Percentiles rank a stretch among this genome's conserved stretches.
Evolutionary conservation across 2,113 vertebrate species (phyloP).

Genomic region (Emberiza fucata): DNA sequence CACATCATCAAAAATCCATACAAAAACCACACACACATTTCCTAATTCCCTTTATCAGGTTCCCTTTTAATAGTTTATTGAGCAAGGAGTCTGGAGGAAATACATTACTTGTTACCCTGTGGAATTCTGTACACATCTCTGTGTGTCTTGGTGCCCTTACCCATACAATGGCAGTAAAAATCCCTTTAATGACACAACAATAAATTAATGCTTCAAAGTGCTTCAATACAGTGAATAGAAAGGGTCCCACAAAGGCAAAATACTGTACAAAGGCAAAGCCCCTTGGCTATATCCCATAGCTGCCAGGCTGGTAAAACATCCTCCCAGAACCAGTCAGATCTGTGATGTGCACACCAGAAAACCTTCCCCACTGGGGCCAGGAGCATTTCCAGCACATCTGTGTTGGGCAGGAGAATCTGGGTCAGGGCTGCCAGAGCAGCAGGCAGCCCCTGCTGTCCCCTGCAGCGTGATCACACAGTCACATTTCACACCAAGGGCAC

Average conservation of each 20-base stretch:
- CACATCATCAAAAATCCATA: neutral
- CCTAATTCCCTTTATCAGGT: neutral
- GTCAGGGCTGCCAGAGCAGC: neutral
- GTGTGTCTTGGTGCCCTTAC: neutral
- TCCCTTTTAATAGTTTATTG: neutral
- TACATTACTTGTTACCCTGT: neutral
- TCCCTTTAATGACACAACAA: neutral
- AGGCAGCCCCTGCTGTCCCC: neutral
- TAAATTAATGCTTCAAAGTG: neutral
- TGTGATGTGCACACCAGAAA: neutral
- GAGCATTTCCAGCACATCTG: constrained; percentile 1
- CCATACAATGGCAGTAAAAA: neutral
- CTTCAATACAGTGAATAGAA: neutral
- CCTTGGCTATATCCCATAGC: neutral
- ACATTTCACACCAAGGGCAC: constrained; percentile 4
- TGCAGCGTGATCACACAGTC: neutral
- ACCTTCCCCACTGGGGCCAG: neutral
- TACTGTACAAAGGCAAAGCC: neutral
- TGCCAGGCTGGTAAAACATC: neutral
- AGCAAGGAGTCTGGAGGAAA: neutral
- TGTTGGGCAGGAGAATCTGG: neutral
- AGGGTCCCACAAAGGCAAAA: neutral
- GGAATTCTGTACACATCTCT: neutral
- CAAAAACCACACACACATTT: neutral
- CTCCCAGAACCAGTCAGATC: neutral